Percentiles rank a stretch among this genome's conserved stretches.
Conservation (phyloP, 2,888 invertebrate species). For the Petrolisthes manimaculis region DNA sequence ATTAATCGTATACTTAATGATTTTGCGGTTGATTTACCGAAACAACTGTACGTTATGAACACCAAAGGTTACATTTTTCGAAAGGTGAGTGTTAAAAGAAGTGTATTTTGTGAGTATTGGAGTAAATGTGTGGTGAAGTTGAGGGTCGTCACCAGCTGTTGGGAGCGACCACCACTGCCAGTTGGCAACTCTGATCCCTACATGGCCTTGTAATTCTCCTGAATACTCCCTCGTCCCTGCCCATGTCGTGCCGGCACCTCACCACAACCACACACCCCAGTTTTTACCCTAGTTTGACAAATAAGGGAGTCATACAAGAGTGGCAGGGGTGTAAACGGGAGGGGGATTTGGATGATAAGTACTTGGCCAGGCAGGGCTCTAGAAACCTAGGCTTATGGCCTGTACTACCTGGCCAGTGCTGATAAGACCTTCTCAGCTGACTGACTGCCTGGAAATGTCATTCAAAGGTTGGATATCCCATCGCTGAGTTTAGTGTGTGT, state of each 20-base stretch:
- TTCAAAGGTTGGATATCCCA: not conserved
- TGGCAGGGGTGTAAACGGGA: conserved; percentile 25
- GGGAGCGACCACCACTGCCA: conserved; percentile 27
- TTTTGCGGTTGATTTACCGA: conserved; percentile 50
- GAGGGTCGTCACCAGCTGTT: conserved; percentile 55
- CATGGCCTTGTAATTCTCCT: conserved; percentile 47
- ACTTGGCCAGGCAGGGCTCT: not conserved
- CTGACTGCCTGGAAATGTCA: not conserved
- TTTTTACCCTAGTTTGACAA: not conserved
- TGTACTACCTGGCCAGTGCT: conserved; percentile 10
- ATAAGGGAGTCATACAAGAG: conserved; percentile 1
- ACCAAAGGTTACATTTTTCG: conserved; percentile 53
- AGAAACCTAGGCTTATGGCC: conserved; percentile 21
- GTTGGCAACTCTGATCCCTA: conserved; percentile 54
- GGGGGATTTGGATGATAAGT: conserved; percentile 21
- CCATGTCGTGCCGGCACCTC: not conserved
- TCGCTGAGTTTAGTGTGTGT: not conserved
- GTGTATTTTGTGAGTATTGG: conserved; percentile 24
- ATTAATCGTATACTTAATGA: conserved; percentile 47
- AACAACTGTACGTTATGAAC: conserved; percentile 55
- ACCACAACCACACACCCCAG: not conserved
- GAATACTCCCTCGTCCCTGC: conserved; percentile 20
- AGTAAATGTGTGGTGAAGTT: conserved; percentile 44
- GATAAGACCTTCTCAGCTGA: conserved; percentile 4
- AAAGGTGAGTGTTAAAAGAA: conserved; percentile 42